Percentiles rank a stretch among this genome's conserved stretches.
These are phyloP conservation scores for Furcifer pardalis DNA, from an alignment of 2,797 vertebrate genomes.

Conservation along the genomic window DNA sequence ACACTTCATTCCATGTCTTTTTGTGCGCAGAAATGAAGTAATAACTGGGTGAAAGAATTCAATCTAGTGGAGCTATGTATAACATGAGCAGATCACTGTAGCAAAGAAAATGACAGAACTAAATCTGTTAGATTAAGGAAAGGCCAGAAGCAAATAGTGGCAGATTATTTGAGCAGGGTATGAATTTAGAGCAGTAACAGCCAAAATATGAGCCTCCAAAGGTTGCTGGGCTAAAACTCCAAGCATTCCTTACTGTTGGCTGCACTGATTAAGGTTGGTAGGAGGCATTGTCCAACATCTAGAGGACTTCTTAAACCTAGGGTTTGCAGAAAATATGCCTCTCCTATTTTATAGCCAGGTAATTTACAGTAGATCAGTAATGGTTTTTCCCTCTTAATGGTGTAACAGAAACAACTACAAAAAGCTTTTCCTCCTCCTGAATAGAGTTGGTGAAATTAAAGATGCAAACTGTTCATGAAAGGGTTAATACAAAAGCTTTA, in stretches of 20 bases:
- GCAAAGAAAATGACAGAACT: neutral
- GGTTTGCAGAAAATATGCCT: neutral
- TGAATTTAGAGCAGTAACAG: neutral
- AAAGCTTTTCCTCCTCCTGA: neutral
- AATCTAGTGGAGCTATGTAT: neutral
- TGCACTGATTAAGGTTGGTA: too few relatives aligned
- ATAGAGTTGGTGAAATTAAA: neutral
- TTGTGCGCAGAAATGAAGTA: neutral
- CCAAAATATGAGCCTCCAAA: neutral
- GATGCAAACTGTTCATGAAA: neutral
- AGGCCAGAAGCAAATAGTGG: neutral
- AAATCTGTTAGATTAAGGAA: neutral
- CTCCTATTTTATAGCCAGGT: neutral
- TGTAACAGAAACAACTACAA: neutral
- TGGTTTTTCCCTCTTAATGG: too few relatives aligned
- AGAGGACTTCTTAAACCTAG: too few relatives aligned
- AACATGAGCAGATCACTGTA: neutral
- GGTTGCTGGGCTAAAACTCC: too few relatives aligned
- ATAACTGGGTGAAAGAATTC: slow-evolving; percentile 2
- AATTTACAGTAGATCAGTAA: neutral
- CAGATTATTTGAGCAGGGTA: neutral
- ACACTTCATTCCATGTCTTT: neutral
- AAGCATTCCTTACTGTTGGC: too few relatives aligned
- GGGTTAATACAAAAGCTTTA: neutral
- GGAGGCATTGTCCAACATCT: too few relatives aligned